Conservation (phyloP, 2,113 vertebrate species). For the Sclerurus mexicanus region DNA sequence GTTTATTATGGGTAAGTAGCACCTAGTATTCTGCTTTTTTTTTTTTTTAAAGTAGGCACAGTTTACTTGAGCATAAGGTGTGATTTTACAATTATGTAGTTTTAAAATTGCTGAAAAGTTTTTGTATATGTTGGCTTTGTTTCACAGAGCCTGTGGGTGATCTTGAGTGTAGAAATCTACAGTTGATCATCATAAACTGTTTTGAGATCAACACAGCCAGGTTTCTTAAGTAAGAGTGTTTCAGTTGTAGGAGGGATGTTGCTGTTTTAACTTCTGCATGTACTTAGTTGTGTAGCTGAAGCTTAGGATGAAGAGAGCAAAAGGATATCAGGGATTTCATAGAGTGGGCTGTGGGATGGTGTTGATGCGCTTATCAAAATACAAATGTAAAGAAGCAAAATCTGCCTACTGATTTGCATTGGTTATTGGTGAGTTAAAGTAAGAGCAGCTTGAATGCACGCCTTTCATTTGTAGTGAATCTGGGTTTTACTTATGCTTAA, state of each 20-base stretch:
- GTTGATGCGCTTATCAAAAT: neutral
- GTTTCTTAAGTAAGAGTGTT: neutral
- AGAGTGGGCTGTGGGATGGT: neutral
- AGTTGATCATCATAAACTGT: neutral
- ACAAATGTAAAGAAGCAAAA: neutral
- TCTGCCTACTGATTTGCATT: neutral
- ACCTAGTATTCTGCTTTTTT: neutral
- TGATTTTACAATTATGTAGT: neutral
- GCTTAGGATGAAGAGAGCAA: neutral
- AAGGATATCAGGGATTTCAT: neutral
- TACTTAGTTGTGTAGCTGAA: neutral
- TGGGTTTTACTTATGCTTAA: neutral
- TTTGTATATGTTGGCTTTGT: neutral
- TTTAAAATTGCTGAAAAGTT: neutral
- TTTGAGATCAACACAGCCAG: neutral
- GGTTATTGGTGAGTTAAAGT: neutral
- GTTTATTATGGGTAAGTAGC: conserved; percentile 75
- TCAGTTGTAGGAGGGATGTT: neutral
- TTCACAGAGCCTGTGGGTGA: neutral
- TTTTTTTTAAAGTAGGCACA: neutral
- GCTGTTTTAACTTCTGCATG: neutral
- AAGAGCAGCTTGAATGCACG: neutral
- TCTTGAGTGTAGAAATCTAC: neutral
- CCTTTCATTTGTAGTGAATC: neutral
- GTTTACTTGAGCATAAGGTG: neutral